Conservation (phyloP, 2,888 invertebrate genomes). For the Habroteleia sp. region DNA sequence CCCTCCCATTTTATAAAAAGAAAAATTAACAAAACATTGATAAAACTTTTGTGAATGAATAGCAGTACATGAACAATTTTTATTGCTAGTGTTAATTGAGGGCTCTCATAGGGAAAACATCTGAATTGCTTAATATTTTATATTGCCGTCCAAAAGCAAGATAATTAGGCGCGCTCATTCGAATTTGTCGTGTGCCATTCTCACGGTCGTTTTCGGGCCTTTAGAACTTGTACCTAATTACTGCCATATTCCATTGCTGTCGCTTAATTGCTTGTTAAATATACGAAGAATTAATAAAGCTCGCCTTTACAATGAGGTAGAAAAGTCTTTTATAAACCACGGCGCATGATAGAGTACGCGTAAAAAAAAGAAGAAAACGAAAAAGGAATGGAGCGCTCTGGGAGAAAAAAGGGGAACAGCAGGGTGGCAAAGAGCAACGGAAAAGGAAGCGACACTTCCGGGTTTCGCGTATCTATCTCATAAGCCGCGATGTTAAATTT, state of each 20-base stretch:
- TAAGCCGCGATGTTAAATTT: constrained; percentile 61
- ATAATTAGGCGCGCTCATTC: constrained; percentile 43
- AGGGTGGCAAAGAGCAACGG: constrained; percentile 26
- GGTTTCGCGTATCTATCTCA: constrained; percentile 46
- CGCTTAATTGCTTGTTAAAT: constrained; percentile 59
- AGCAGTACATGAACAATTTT: constrained; percentile 2
- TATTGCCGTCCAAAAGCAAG: constrained; percentile 27
- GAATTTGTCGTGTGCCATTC: constrained; percentile 41
- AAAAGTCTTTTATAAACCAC: constrained; percentile 45
- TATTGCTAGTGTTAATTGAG: constrained; percentile 35
- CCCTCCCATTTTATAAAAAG: too few relatives aligned
- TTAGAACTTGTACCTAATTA: constrained; percentile 50
- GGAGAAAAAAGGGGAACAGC: constrained; percentile 8
- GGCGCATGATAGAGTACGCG: constrained; percentile 36
- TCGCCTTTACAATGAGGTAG: constrained; percentile 42
- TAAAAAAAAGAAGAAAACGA: constrained; percentile 35
- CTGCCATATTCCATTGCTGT: constrained; percentile 53
- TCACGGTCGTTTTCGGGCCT: constrained; percentile 54
- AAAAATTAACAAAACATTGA: too few relatives aligned
- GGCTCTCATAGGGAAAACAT: constrained; percentile 21
- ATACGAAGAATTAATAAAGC: constrained; percentile 58
- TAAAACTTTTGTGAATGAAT: too few relatives aligned
- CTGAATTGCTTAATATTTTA: constrained; percentile 42
- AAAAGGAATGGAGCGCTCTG: constrained; percentile 13
- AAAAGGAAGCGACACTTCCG: constrained; percentile 53